phyloP scores from a whole-genome alignment of 2,888 invertebrate genomes.

The Ferrisia virgata region DNA sequence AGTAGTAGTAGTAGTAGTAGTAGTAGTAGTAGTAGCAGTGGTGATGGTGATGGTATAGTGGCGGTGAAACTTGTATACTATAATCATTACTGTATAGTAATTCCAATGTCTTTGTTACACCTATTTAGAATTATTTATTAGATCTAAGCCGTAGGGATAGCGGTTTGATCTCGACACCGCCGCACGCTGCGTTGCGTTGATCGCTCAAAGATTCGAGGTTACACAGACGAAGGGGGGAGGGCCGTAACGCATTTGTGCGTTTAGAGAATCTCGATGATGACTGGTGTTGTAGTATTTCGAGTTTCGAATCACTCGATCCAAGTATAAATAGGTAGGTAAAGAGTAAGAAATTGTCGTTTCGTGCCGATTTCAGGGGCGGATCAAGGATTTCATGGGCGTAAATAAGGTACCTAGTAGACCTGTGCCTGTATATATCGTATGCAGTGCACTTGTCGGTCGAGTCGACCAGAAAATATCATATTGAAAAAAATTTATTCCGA shows the following conservation, averaged over 20 bases:
- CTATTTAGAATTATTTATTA: conserved; percentile 37
- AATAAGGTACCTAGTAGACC: not conserved
- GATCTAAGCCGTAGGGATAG: conserved; percentile 13
- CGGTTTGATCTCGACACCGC: not conserved
- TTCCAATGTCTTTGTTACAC: conserved; percentile 39
- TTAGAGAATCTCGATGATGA: not conserved
- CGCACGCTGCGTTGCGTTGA: not conserved
- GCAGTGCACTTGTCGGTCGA: not conserved
- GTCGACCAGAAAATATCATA: too few species aligned
- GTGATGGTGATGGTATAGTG: too few species aligned
- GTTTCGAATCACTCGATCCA: not conserved
- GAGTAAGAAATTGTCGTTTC: conserved; percentile 15
- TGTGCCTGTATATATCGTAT: too few species aligned
- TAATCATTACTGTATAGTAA: conserved; percentile 16
- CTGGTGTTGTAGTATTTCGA: not conserved
- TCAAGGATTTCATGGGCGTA: conserved; percentile 19
- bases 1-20: too few species aligned
- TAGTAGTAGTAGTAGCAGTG: too few species aligned
- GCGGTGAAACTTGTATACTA: not conserved
- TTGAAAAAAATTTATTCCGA: not conserved
- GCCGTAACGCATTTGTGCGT: not conserved
- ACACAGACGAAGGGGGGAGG: too few species aligned
- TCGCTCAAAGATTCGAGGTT: not conserved
- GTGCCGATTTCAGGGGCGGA: conserved; percentile 30
- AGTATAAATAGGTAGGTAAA: not conserved